phyloP scores from a whole-genome alignment of 2,888 invertebrate genomes.

The Ptychoptera albimana region DNA sequence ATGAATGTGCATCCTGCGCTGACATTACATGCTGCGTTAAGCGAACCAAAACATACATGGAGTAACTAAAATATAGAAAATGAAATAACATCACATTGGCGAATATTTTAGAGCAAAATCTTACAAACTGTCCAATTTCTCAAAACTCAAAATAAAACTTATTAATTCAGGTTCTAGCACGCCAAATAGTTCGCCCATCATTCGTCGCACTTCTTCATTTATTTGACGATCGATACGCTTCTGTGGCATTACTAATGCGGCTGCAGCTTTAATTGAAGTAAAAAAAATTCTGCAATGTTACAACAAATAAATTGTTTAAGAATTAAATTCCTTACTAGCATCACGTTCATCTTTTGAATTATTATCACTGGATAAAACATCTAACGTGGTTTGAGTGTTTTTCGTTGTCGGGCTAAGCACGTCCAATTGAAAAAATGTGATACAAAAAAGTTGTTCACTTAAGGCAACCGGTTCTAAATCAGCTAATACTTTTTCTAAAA shows the following conservation, averaged over 20 bases:
- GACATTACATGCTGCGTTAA: conserved; percentile 87
- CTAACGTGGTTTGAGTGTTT: conserved; percentile 41
- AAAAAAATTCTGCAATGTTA: not conserved
- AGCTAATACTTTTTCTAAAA: conserved; percentile 71
- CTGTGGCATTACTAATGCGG: conserved; percentile 19
- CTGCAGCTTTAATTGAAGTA: not conserved
- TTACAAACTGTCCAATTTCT: conserved; percentile 80
- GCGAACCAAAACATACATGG: conserved; percentile 83
- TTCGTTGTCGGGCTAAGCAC: conserved; percentile 36
- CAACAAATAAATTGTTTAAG: not conserved
- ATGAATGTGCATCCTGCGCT: conserved; percentile 71
- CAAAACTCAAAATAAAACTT: conserved; percentile 71
- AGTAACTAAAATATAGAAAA: conserved; percentile 47
- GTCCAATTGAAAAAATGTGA: conserved; percentile 77
- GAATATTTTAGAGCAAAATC: conserved; percentile 22
- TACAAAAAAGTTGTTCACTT: conserved; percentile 90
- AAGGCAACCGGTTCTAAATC: conserved; percentile 83
- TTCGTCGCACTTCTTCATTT: conserved; percentile 62
- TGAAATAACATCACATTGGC: conserved; percentile 2
- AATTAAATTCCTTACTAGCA: conserved; percentile 10
- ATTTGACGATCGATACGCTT: conserved; percentile 52
- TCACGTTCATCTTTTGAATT: conserved; percentile 16
- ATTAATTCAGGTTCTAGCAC: conserved; percentile 74
- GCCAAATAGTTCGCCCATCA: conserved; percentile 83
- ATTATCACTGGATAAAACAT: conserved; percentile 28